These are phyloP conservation scores for Poeciliopsis turneri DNA, from an alignment of 2,797 vertebrate species.

Conservation along the genomic window DNA sequence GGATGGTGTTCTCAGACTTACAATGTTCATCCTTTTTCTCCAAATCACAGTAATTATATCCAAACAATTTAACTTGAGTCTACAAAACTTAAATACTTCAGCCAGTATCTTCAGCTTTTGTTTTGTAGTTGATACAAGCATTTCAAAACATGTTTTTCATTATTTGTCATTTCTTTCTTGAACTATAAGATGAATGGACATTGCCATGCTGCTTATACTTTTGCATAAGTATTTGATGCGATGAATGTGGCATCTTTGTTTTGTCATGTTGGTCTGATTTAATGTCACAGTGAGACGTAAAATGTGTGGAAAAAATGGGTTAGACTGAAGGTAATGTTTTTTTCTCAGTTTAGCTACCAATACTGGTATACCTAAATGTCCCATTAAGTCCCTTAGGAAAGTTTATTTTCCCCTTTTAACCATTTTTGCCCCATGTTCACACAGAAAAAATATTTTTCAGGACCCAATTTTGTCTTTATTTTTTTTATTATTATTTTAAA, in stretches of 20 bases:
- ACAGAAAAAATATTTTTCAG: not conserved
- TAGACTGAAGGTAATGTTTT: not conserved
- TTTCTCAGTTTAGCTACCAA: not conserved
- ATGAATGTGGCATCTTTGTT: not conserved
- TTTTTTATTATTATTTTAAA: not conserved
- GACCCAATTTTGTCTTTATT: not conserved
- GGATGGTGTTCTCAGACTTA: not conserved
- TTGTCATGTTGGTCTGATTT: not conserved
- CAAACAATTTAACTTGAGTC: not conserved
- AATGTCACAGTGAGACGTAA: not conserved
- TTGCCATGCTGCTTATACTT: not conserved
- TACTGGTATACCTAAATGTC: not conserved
- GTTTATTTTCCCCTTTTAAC: not conserved
- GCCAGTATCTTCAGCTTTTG: not conserved
- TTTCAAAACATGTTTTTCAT: not conserved
- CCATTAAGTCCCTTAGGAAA: not conserved
- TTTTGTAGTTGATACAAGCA: not conserved
- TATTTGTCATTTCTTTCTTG: not conserved
- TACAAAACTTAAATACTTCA: not conserved
- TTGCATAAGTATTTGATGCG: not conserved
- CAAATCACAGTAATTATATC: not conserved
- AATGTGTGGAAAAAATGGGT: not conserved
- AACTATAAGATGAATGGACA: not conserved
- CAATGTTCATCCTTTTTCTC: not conserved
- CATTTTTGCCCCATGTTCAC: not conserved